Base-by-base conservation (phyloP, 1,140 invertebrate genomes). In the Lysiphlebus fabarum region DNA sequence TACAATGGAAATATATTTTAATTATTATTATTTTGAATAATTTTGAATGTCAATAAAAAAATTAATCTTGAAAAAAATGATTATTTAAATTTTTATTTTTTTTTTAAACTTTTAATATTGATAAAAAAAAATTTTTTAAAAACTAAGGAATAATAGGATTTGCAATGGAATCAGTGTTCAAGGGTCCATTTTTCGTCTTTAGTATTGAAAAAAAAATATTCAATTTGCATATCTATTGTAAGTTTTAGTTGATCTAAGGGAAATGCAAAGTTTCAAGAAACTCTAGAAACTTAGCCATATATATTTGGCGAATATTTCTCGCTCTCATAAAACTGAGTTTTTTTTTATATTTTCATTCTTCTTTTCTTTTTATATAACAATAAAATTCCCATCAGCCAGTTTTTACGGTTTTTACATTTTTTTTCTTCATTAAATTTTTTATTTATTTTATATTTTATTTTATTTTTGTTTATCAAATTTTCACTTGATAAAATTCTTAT, bases 191-290 rank as follows among this genome's bases (percentile, higher is more conserved):
- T 59, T 47, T 37, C 34, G 6, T 2, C 34, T n/a, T 48, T 9
- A 33, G 11, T 11, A 43, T 36, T 53, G 42, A 44, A 59, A 59
- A 50, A 59, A 50, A 59, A 59, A 59, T 53, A 54, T 53, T 59
- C 50, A 42, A 59, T 42, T 53, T 47, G n/a, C 11, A 43, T 5
- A 53, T n/a, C n/a, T n/a, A 41, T 47, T 43, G 6, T 38, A 47
- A 59, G 10, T 47, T 53, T 38, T 1, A 10, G 1, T 37, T 12
- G 17, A 14, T 4, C 40, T 51, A 42, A 43, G 38, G 53, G 43
- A 47, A 43, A 44, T 40, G 44, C n/a, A 37, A 43, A 59, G 43
- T 51, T 53, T 33, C 34, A n/a, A 26, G 11, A n/a, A 26, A 44
- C 48, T 51, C 37, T 56, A 12, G 10, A 49, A 58, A 50, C 47